Evolutionary conservation across 2,888 invertebrate genomes (phyloP).

Genomic region (Daptonema setosum): DNA sequence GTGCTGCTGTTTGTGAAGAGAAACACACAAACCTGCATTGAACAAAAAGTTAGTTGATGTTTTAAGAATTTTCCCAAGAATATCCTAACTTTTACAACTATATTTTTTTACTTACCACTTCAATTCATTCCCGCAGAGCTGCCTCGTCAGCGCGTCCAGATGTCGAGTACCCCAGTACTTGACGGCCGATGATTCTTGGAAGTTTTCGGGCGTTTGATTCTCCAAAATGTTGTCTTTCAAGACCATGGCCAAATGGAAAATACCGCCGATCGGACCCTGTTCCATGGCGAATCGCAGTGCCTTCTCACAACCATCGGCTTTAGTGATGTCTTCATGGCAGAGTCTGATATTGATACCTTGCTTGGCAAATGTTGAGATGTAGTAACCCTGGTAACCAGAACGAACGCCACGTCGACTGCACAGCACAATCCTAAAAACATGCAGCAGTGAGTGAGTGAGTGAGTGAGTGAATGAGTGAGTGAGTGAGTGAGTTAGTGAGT

Average conservation of each 20-base stretch:
- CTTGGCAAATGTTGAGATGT: slow-evolving; percentile 42
- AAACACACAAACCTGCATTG: slow-evolving; percentile 65
- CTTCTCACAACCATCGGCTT: slow-evolving; percentile 12
- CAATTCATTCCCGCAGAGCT: slow-evolving; percentile 39
- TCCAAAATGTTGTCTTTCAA: slow-evolving; percentile 34
- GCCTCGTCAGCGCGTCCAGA: slow-evolving; percentile 53
- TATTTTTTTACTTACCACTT: no score
- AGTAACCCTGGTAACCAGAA: slow-evolving; percentile 72
- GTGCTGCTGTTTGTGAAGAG: slow-evolving; percentile 79
- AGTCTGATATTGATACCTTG: slow-evolving; percentile 22
- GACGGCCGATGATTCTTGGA: slow-evolving; percentile 49
- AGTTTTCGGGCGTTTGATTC: slow-evolving; percentile 25
- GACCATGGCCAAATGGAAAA: slow-evolving; percentile 82
- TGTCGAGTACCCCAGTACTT: slow-evolving; percentile 57
- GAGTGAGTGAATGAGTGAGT: no score
- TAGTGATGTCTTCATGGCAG: slow-evolving; percentile 22
- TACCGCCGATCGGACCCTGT: slow-evolving; percentile 43
- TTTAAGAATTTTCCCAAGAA: no score
- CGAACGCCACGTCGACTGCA: slow-evolving; percentile 71
- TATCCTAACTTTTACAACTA: no score
- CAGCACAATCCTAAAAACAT: no score
- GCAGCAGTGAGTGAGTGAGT: no score
- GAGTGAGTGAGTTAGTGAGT: no score
- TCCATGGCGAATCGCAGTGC: slow-evolving; percentile 19
- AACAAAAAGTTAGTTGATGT: no score